Evolutionary conservation across 2,888 invertebrate species (phyloP).

Genomic region (Chaetogeoica ovagalla): DNA sequence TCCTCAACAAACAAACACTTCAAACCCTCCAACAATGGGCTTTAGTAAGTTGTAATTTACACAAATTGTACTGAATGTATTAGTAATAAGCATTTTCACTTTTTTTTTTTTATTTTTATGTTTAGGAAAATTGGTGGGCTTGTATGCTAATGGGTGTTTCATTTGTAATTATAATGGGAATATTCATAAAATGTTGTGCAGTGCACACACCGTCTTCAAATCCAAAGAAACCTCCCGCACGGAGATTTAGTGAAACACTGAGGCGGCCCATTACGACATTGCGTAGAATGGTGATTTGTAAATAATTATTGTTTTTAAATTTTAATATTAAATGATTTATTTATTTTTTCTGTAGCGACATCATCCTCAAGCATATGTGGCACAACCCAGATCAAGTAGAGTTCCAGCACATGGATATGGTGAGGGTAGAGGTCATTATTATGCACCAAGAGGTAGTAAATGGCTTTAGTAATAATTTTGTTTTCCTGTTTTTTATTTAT

Average conservation of each 20-base stretch:
- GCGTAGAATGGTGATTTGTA: conserved; percentile 73
- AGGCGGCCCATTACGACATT: conserved; percentile 89
- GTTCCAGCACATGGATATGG: conserved; percentile 72
- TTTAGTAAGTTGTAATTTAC: conserved; percentile 64
- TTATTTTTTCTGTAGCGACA: conserved; percentile 58
- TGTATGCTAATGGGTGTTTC: conserved; percentile 89
- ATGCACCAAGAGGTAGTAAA: conserved; percentile 69
- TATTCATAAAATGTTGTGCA: conserved; percentile 98
- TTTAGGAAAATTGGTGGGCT: conserved; percentile 88
- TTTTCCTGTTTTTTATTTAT: conserved; percentile 1
- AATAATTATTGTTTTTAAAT: background rate
- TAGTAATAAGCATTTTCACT: too few species aligned
- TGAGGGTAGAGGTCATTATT: conserved; percentile 73
- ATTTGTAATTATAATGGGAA: conserved; percentile 93
- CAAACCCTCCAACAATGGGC: conserved; percentile 90
- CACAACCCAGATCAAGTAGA: conserved; percentile 57
- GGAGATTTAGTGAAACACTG: conserved; percentile 88
- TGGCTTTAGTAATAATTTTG: background rate
- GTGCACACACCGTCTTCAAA: conserved; percentile 99
- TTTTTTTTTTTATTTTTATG: conserved; percentile 41
- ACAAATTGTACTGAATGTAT: too few species aligned
- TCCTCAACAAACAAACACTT: conserved; percentile 88
- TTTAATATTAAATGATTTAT: background rate
- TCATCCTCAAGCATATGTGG: conserved; percentile 62
- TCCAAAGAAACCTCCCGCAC: conserved; percentile 94